Conservation (phyloP, 2,797 vertebrate species). For the Myotis pilosus region DNA sequence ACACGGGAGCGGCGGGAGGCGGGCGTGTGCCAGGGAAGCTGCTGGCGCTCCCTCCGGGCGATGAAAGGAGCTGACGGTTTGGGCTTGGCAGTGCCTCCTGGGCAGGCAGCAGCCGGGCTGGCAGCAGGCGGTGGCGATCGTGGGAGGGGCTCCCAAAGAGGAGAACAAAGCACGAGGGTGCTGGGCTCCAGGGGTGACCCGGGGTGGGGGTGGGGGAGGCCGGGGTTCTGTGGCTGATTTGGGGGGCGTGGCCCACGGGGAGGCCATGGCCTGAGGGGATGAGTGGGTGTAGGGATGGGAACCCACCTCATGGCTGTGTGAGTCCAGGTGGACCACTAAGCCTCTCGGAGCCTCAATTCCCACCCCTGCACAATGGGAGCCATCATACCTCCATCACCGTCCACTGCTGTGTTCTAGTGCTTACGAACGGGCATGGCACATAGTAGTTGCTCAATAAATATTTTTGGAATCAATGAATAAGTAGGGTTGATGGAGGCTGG, state of each 20-base stretch:
- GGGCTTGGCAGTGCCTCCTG: neutral
- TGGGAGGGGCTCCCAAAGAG: neutral
- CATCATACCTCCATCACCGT: fast-evolving
- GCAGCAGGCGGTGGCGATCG: neutral
- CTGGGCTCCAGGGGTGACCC: neutral
- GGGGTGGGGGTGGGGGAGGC: too few relatives aligned
- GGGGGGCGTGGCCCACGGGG: neutral
- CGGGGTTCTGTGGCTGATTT: neutral
- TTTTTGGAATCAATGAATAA: neutral
- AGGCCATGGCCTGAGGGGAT: fast-evolving
- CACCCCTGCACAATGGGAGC: neutral
- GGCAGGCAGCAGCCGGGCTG: constrained; percentile 12
- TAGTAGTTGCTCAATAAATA: neutral
- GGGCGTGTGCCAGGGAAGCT: neutral
- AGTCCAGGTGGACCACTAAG: neutral
- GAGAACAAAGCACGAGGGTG: neutral
- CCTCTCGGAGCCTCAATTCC: neutral
- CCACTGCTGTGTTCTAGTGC: neutral
- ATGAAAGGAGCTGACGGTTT: neutral
- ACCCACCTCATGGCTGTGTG: neutral
- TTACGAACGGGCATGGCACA: neutral
- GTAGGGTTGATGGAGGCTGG: neutral
- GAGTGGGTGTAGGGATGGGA: neutral
- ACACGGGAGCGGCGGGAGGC: neutral
- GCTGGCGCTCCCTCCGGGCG: neutral